A percentile compares a stretch with the other conserved stretches of the same genome.
Conservation (phyloP, 2,888 invertebrate genomes). For the Cerastoderma edule region DNA sequence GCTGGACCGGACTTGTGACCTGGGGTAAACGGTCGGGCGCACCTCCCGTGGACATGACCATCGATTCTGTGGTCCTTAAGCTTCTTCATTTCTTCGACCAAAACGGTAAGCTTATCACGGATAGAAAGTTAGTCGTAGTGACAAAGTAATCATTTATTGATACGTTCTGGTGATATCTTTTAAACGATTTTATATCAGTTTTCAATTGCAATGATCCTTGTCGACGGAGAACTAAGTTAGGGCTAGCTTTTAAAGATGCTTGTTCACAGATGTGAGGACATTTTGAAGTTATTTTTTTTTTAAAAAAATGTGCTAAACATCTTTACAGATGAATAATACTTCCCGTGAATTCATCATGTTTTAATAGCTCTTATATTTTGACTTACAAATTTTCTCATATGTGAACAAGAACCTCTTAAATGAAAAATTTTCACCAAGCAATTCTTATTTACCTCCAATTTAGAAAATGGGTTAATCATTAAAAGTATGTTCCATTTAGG, state of each 20-base stretch:
- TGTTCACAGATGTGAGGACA: neutral
- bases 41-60: neutral
- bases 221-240: neutral
- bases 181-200: neutral
- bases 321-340: too few species aligned
- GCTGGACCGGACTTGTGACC: constrained; percentile 53
- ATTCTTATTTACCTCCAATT: too few species aligned
- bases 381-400: too few species aligned
- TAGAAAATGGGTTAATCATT: too few species aligned
- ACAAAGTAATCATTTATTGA: neutral
- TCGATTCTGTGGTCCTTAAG: constrained; percentile 25
- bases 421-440: too few species aligned
- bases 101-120: constrained; percentile 39
- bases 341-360: too few species aligned
- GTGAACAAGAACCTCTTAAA: too few species aligned
- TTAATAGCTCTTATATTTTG: too few species aligned
- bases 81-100: constrained; percentile 43
- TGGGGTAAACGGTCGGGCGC: constrained; percentile 59
- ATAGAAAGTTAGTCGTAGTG: neutral
- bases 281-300: neutral
- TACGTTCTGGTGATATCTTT: neutral
- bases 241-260: neutral
- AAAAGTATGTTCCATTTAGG: too few species aligned
- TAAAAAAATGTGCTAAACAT: too few species aligned
- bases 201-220: too few species aligned